Base-by-base conservation (phyloP, 2,888 invertebrate species). In the Beris morrisii region DNA sequence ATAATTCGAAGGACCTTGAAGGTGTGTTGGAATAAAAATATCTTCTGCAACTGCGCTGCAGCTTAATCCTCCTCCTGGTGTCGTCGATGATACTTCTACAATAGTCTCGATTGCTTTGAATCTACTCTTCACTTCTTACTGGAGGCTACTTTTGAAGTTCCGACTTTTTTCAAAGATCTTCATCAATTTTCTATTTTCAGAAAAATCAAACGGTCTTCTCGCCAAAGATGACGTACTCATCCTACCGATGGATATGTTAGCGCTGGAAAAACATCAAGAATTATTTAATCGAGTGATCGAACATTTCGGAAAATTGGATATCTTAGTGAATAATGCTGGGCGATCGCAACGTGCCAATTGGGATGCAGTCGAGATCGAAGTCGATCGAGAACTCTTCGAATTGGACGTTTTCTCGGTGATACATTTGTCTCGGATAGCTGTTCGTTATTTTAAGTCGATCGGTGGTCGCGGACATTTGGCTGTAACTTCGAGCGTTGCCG, bases 241-340 rank as follows among this genome's bases (percentile, higher is more conserved):
- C 0, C 73, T 92, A 13, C 86, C 86, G 1, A 82, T 92, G 80
- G 90, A 92, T 76, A 81, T 92, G 71, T 76, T 85, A 5, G 80
- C 88, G 22, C 75, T 85, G 31, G 79, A 84, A 0, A 78, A 79
- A 11, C 92, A 93, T 75, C 81, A 86, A 73, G 74, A 81, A 32
- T 81, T 84, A 38, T 86, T 91, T 38, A 81, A 87, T 56, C 77
- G 81, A 64, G 87, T 91, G 1, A 75, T 91, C 0, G 76, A 84
- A 38, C 85, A 88, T 75, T 92, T 91, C 76, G 90, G 87, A 53
- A 77, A 86, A 81, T 78, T 93, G 50, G 91, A 93, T 75, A 84
- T 93, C 66, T 81, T 93, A 45, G 85, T 93, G 0, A 91, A 90
- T 75, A 93, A 93, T 81, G 92, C 92, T 1, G 93, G 92, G 0